These are phyloP conservation scores for Rapana venosa DNA, from an alignment of 2,888 invertebrate genomes.

Conservation along the genomic window DNA sequence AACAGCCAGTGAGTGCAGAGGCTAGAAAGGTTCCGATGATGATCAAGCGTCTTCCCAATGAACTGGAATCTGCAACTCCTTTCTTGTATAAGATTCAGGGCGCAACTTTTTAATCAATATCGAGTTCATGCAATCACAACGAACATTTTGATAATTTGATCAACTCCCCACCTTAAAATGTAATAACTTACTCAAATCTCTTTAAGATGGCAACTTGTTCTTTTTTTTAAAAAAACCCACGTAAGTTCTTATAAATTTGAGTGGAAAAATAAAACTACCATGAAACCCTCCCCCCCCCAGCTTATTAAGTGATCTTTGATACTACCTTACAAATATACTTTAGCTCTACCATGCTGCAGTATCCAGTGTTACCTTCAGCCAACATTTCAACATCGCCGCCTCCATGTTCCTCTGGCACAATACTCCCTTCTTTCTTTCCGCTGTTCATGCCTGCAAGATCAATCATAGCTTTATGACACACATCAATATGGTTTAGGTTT, in stretches of 20 bases:
- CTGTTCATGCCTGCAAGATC: not conserved
- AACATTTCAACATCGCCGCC: slow-evolving; percentile 7
- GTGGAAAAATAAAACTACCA: no score
- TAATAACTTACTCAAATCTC: not conserved
- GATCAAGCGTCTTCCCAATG: slow-evolving; percentile 10
- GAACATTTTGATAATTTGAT: not conserved
- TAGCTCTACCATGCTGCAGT: no score
- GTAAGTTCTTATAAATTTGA: no score
- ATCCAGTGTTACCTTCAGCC: slow-evolving; percentile 37
- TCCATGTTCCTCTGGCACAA: not conserved
- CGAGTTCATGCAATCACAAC: not conserved
- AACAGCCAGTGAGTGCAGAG: not conserved
- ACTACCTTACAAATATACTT: no score
- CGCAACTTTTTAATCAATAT: not conserved
- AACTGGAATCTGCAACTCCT: slow-evolving; percentile 28
- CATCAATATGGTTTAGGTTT: no score
- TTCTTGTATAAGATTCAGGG: slow-evolving; percentile 22
- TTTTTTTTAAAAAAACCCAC: no score
- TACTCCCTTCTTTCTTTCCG: slow-evolving; percentile 24
- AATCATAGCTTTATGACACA: no score
- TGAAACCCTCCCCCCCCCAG: no score
- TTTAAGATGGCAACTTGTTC: no score
- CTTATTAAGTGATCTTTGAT: no score
- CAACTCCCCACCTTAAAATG: not conserved
- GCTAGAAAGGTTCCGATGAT: not conserved